A percentile compares a stretch with the other conserved stretches of the same genome.
Evolutionary conservation across 1,140 invertebrate species (phyloP).

Genomic region (Hyles vespertilio): DNA sequence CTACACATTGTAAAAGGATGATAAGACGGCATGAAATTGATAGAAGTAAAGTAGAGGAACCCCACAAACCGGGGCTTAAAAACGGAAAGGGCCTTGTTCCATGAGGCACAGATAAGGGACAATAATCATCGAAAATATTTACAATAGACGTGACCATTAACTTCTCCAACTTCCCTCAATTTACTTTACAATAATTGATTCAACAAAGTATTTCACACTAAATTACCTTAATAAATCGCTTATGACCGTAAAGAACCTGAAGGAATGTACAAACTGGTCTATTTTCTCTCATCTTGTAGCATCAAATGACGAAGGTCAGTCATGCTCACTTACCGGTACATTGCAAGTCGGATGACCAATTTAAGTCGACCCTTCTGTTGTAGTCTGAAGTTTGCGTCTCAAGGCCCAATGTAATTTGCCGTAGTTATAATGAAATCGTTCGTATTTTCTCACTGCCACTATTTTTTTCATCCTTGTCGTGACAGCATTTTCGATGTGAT

Average conservation of each 20-base stretch:
- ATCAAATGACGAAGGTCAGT: slow-evolving; percentile 38
- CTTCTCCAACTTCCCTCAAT: too few species aligned
- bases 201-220: too few species aligned
- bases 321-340: slow-evolving; percentile 54
- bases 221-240: neutral
- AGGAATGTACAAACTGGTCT: slow-evolving; percentile 16
- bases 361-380: neutral
- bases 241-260: slow-evolving; percentile 1
- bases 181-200: too few species aligned
- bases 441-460: slow-evolving; percentile 45
- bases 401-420: neutral
- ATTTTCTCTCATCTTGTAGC: slow-evolving; percentile 2
- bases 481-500: slow-evolving; percentile 66
- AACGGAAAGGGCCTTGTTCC: too few species aligned
- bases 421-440: slow-evolving; percentile 51
- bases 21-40: too few species aligned
- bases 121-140: too few species aligned
- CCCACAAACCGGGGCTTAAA: too few species aligned
- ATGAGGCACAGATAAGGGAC: too few species aligned
- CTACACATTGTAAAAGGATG: too few species aligned
- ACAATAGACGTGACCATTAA: too few species aligned
- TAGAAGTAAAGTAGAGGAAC: too few species aligned
- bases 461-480: slow-evolving; percentile 58
- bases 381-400: neutral
- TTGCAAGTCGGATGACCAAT: slow-evolving; percentile 17